Percentiles rank a stretch among this genome's conserved stretches.
Conservation (phyloP, 1,140 invertebrate species). For the Arctopsyche grandis region DNA sequence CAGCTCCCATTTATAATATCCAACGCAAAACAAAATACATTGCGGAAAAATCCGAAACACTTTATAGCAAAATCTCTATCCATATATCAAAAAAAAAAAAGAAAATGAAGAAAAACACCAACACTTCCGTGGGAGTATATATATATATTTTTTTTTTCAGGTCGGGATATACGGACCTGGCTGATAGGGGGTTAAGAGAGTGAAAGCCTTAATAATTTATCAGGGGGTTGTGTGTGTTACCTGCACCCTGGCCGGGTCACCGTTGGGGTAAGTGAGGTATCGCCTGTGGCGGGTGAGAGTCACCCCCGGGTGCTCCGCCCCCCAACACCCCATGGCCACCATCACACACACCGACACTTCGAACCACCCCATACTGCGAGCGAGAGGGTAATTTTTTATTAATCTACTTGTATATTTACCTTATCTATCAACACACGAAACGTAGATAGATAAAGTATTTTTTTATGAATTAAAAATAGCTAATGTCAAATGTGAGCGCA, state of each 20-base stretch:
- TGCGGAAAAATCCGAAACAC: no score
- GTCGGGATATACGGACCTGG: background rate
- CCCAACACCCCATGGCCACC: background rate
- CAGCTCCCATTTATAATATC: no score
- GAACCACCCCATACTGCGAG: background rate
- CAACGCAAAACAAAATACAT: no score
- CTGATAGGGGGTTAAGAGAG: background rate
- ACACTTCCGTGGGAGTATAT: background rate
- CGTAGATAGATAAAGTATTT: no score
- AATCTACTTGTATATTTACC: no score
- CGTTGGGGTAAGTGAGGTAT: conserved; percentile 64
- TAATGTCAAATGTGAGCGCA: no score
- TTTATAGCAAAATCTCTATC: no score
- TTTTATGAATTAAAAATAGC: no score
- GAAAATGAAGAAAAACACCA: no score
- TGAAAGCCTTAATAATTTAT: conserved; percentile 5
- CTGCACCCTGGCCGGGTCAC: conserved; percentile 64
- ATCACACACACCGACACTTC: background rate
- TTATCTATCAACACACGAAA: no score
- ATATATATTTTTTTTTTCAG: background rate
- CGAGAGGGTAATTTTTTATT: no score
- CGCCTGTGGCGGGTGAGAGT: conserved; percentile 58
- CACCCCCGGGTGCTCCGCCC: conserved; percentile 43
- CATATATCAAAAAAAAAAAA: no score
- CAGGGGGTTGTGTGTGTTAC: conserved; percentile 52